These are phyloP conservation scores for Papilio machaon DNA, from an alignment of 1,140 invertebrate genomes.

Conservation along the genomic window DNA sequence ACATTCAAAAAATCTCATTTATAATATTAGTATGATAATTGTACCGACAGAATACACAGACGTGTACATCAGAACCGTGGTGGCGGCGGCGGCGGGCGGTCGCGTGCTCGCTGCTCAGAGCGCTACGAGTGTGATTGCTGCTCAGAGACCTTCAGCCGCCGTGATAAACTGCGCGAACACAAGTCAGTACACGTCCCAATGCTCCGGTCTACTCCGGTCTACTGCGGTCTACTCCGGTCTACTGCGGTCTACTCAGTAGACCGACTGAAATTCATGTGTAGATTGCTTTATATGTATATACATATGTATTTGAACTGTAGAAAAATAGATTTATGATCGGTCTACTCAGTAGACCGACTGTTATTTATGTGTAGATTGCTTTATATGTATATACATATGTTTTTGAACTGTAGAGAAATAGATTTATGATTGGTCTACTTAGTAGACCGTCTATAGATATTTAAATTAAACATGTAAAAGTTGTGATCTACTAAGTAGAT, in stretches of 20 bases:
- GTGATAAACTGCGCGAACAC: slow-evolving; percentile 76
- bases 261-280: neutral
- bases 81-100: slow-evolving; percentile 54
- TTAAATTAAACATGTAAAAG: neutral
- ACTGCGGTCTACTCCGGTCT: too few species aligned
- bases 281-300: neutral
- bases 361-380: neutral
- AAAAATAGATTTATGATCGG: too few species aligned
- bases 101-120: slow-evolving; percentile 61
- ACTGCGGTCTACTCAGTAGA: slow-evolving; percentile 42
- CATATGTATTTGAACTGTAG: too few species aligned
- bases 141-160: slow-evolving; percentile 70
- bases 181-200: slow-evolving; percentile 57
- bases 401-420: neutral
- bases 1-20: too few species aligned
- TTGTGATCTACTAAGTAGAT: slow-evolving; percentile 27
- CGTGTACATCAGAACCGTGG: slow-evolving; percentile 67
- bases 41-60: slow-evolving; percentile 68
- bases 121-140: slow-evolving; percentile 79
- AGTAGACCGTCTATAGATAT: slow-evolving; percentile 17
- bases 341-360: slow-evolving; percentile 40
- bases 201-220: too few species aligned
- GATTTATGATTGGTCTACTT: slow-evolving; percentile 36
- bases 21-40: too few species aligned
- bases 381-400: neutral